These are phyloP conservation scores for Apamea epomidion DNA, from an alignment of 2,888 invertebrate species.

Conservation along the genomic window DNA sequence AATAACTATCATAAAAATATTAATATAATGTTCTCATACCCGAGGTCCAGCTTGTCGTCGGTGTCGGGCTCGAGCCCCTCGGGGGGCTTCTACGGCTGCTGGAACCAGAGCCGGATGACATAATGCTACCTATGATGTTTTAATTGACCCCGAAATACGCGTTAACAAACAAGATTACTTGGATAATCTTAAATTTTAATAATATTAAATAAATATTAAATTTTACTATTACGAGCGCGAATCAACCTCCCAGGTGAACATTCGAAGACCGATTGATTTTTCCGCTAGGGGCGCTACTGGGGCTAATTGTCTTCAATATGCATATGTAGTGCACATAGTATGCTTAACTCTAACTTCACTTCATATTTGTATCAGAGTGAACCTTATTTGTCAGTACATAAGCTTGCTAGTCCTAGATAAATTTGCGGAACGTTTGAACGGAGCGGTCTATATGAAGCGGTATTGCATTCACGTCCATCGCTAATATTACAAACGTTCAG, in stretches of 20 bases:
- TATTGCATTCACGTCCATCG: slow-evolving; percentile 6
- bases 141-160: background rate
- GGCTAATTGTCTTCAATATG: background rate
- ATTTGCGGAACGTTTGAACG: background rate
- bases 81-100: background rate
- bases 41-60: background rate
- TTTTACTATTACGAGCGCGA: background rate
- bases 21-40: slow-evolving; percentile 1
- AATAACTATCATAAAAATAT: background rate
- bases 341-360: background rate
- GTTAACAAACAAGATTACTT: background rate
- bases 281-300: background rate
- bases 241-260: background rate
- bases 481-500: slow-evolving; percentile 27
- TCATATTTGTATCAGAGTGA: slow-evolving; percentile 1
- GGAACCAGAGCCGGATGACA: background rate
- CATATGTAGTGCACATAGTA: slow-evolving; percentile 12
- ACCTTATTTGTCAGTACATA: rapidly evolving
- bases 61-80: background rate
- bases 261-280: slow-evolving; percentile 9
- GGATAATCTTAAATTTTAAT: too few relatives aligned
- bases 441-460: background rate
- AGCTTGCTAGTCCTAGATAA: slow-evolving; percentile 16
- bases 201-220: too few relatives aligned
- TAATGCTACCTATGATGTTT: background rate